phyloP scores from a whole-genome alignment of 2,888 invertebrate genomes.

The Linhomoeus sp. region DNA sequence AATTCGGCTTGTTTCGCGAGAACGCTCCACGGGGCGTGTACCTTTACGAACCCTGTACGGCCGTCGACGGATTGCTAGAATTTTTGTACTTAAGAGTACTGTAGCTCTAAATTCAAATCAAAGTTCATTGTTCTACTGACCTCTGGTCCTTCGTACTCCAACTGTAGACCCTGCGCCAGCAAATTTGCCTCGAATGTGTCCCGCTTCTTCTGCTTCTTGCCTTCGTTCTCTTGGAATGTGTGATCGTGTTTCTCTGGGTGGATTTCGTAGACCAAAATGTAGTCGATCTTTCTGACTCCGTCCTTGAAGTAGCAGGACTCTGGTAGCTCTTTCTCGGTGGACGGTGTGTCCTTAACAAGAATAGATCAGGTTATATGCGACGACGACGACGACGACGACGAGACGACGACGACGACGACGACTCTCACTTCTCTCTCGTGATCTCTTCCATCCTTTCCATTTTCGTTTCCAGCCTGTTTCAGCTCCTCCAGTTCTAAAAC shows the following conservation, averaged over 20 bases:
- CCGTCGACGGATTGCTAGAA: conserved; percentile 8
- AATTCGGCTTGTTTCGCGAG: conserved; percentile 20
- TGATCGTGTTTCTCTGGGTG: conserved; percentile 10
- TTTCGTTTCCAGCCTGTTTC: no score
- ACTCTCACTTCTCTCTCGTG: no score
- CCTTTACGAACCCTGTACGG: conserved; percentile 18
- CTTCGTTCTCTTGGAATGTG: conserved; percentile 7
- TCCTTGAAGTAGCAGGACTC: conserved; percentile 17
- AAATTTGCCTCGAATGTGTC: conserved; percentile 10
- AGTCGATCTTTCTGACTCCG: conserved; percentile 27
- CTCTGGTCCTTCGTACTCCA: conserved; percentile 8
- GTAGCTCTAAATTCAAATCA: conserved; percentile 13
- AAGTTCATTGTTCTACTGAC: conserved; percentile 12
- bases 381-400: no score
- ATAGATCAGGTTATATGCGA: no score
- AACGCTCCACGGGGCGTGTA: conserved; percentile 21
- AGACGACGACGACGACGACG: no score
- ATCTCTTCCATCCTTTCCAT: no score
- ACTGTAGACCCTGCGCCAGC: conserved; percentile 8
- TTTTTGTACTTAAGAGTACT: no score
- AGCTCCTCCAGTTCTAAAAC: no score
- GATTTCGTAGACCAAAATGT: conserved; percentile 24
- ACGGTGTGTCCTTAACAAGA: no score
- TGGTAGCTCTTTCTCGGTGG: no score
- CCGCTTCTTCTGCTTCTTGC: conserved; percentile 3